Evolutionary conservation across 2,113 vertebrate species (phyloP).

Genomic region (Panthera uncia): DNA sequence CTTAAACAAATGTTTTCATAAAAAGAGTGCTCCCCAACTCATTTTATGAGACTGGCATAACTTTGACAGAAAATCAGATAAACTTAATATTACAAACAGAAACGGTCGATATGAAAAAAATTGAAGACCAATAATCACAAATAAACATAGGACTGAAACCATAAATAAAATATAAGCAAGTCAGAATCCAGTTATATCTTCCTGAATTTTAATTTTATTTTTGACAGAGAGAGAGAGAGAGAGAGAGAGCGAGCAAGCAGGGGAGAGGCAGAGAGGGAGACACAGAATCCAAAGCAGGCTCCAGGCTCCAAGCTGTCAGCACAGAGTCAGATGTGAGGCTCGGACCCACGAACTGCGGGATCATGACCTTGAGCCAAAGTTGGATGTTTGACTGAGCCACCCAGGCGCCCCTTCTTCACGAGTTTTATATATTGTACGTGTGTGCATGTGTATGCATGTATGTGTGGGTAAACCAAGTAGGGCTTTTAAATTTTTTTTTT

Average conservation of each 20-base stretch:
- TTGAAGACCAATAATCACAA: neutral
- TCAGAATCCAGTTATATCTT: neutral
- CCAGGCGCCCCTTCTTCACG: neutral
- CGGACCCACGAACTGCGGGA: too few species aligned
- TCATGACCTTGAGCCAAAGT: too few species aligned
- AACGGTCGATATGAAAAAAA: slow-evolving; percentile 31
- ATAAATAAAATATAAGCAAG: slow-evolving; percentile 1
- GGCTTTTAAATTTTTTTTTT: too few species aligned
- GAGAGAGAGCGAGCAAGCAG: too few species aligned
- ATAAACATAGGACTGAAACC: neutral
- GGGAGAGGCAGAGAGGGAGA: too few species aligned
- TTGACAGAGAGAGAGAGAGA: too few species aligned
- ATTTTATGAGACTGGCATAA: neutral
- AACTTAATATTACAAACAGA: neutral
- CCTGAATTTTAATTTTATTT: neutral
- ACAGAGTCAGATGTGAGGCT: too few species aligned
- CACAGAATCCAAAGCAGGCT: too few species aligned
- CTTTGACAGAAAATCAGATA: neutral
- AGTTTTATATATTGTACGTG: neutral
- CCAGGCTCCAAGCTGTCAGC: too few species aligned
- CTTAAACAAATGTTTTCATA: neutral
- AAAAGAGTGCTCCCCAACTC: neutral
- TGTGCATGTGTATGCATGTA: neutral
- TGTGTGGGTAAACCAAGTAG: neutral
- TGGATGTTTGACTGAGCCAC: too few species aligned